These are phyloP conservation scores for Acrossocheilus wenchowensis DNA, from an alignment of 2,797 vertebrate species.

Conservation along the genomic window DNA sequence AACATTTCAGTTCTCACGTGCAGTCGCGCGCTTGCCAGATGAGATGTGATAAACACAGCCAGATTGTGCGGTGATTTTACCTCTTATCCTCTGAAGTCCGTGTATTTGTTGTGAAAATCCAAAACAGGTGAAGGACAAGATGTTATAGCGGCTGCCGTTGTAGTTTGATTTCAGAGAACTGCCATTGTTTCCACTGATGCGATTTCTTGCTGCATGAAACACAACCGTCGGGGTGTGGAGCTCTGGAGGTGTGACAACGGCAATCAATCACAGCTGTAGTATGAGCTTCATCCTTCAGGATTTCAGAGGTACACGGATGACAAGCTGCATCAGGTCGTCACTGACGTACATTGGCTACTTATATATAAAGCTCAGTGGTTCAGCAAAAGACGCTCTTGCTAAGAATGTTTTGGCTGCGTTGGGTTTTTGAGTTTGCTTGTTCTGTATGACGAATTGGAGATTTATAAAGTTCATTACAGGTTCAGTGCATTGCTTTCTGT, in stretches of 20 bases:
- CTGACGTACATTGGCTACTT: background rate
- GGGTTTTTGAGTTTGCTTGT: background rate
- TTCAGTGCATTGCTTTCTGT: background rate
- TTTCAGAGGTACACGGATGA: background rate
- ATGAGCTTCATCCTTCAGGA: constrained; percentile 4
- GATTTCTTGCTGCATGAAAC: constrained; percentile 15
- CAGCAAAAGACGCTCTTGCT: background rate
- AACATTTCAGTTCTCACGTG: constrained; percentile 14
- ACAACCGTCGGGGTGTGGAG: constrained; percentile 14
- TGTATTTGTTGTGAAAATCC: constrained; percentile 9
- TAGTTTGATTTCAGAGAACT: background rate
- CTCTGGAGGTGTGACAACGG: constrained; percentile 21
- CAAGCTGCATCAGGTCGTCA: background rate
- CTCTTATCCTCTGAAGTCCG: background rate
- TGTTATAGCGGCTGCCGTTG: background rate
- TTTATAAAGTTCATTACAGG: background rate
- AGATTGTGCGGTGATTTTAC: constrained; percentile 2
- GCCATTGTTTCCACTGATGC: constrained; percentile 17
- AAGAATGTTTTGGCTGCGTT: background rate
- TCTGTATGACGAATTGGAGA: background rate
- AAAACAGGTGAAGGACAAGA: background rate
- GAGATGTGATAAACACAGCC: background rate
- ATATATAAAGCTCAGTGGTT: background rate
- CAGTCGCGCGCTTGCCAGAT: background rate
- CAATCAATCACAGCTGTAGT: background rate